Percentiles rank a stretch among this genome's conserved stretches.
Conservation (phyloP, 2,113 vertebrate genomes). For the Uropsilus gracilis region DNA sequence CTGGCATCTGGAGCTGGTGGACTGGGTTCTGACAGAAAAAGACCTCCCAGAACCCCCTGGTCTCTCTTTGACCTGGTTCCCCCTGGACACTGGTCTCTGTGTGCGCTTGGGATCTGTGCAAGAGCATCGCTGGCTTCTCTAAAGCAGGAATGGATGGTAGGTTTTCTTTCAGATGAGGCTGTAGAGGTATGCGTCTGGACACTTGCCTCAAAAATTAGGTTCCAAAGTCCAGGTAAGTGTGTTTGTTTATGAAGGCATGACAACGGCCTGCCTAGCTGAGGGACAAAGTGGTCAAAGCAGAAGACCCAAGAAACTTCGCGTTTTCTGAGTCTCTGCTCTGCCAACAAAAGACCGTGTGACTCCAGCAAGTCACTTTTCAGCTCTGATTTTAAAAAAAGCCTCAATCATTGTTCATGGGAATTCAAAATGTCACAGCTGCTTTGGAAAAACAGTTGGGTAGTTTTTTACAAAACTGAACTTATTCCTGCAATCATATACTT, state of each 20-base stretch:
- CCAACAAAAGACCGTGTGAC: background rate
- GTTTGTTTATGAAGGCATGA: background rate
- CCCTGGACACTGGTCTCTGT: background rate
- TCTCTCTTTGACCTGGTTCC: background rate
- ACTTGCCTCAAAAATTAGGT: background rate
- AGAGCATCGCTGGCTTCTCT: background rate
- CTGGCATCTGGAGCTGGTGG: background rate
- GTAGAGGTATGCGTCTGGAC: background rate
- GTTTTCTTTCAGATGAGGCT: background rate
- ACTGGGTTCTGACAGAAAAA: background rate
- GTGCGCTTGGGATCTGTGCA: background rate
- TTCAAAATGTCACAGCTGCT: background rate
- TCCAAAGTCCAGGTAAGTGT: background rate
- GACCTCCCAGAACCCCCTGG: background rate
- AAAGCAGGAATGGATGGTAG: fast-evolving
- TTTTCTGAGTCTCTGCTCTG: background rate
- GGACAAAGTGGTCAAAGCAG: background rate
- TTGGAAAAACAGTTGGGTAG: background rate
- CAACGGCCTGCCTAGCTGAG: background rate
- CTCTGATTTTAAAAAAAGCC: constrained; percentile 7
- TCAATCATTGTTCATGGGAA: background rate
- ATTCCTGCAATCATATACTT: background rate
- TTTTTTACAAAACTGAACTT: background rate
- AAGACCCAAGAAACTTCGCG: background rate
- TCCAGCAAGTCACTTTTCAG: background rate